These are phyloP conservation scores for Oreochromis tanganicae DNA, from an alignment of 2,113 vertebrate genomes.

Conservation along the genomic window DNA sequence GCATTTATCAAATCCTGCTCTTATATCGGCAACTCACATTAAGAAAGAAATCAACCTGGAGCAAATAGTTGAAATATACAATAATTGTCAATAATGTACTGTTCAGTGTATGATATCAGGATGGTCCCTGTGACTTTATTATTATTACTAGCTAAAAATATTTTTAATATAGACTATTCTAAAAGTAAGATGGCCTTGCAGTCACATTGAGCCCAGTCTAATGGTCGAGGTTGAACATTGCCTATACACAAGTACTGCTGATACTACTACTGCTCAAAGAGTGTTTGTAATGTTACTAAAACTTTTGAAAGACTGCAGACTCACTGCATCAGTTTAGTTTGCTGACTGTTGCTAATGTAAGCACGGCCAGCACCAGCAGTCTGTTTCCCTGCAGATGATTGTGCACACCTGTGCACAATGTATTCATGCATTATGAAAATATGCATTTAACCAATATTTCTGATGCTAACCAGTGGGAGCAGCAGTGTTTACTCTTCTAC, in stretches of 20 bases:
- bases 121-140: neutral
- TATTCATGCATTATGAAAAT: neutral
- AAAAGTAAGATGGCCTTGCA: neutral
- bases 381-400: neutral
- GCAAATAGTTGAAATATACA: neutral
- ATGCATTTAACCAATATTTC: neutral
- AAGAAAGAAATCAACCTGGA: neutral
- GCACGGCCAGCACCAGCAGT: neutral
- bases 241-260: neutral
- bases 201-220: neutral
- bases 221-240: neutral
- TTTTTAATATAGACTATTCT: neutral
- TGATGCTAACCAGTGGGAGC: neutral
- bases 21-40: neutral
- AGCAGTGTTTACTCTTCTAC: neutral
- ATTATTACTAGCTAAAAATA: neutral
- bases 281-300: neutral
- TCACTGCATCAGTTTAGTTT: neutral
- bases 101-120: rapidly evolving
- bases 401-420: neutral
- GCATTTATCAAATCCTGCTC: neutral
- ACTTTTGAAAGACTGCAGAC: neutral
- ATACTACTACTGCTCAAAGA: neutral
- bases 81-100: neutral
- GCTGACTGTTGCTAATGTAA: neutral